phyloP scores from a whole-genome alignment of 2,888 invertebrate species.

The Bruchidius siliquastri region DNA sequence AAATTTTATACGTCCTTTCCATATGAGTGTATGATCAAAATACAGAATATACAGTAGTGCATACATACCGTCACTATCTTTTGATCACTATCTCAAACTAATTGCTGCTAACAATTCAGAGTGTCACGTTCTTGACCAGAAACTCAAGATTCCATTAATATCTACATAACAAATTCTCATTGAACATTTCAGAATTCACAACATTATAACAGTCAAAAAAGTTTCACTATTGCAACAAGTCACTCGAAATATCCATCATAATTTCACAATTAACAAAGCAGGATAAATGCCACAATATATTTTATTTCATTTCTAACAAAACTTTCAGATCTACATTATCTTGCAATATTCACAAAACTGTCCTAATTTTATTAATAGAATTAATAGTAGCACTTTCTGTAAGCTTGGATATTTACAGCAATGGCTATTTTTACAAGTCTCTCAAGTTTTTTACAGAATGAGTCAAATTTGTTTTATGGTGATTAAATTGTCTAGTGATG shows the following conservation, averaged over 20 bases:
- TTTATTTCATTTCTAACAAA: neutral
- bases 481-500: too few species aligned
- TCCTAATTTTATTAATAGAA: too few species aligned
- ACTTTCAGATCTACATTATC: neutral
- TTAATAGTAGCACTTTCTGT: neutral
- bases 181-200: neutral
- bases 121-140: slow-evolving; percentile 3
- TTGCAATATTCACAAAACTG: too few species aligned
- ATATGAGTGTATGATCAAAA: too few species aligned
- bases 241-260: neutral
- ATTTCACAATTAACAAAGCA: neutral
- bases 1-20: too few species aligned
- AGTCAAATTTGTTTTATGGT: neutral
- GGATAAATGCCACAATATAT: neutral
- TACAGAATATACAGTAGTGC: neutral
- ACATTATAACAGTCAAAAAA: neutral
- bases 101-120: neutral
- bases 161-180: slow-evolving; percentile 4
- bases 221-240: neutral
- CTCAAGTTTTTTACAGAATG: neutral
- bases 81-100: neutral
- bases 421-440: neutral
- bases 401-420: neutral
- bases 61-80: neutral
- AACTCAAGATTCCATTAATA: slow-evolving; percentile 11